phyloP scores from a whole-genome alignment of 2,888 invertebrate species.

The Cataglyphis rosenhaueri region DNA sequence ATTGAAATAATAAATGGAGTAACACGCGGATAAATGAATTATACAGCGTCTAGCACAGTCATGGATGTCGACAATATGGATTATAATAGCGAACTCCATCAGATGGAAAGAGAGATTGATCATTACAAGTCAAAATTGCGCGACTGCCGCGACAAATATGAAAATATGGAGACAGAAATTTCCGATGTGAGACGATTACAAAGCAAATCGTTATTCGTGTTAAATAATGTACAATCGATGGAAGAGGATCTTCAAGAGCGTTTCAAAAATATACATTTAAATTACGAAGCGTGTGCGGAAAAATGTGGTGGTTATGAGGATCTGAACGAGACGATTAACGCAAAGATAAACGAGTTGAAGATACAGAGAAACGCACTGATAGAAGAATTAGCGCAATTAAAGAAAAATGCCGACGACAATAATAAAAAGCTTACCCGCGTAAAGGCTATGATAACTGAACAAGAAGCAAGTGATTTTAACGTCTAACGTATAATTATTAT shows the following conservation, averaged over 20 bases:
- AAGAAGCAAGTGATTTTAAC: constrained; percentile 56
- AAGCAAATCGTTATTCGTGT: constrained; percentile 61
- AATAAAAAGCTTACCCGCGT: constrained; percentile 48
- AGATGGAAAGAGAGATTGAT: constrained; percentile 43
- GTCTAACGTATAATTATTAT: not conserved
- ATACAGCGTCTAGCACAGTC: not conserved
- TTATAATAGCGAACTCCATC: not conserved
- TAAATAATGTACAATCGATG: constrained; percentile 55
- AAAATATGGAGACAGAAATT: constrained; percentile 57
- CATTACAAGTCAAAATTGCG: constrained; percentile 46
- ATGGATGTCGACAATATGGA: not conserved
- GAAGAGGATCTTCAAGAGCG: constrained; percentile 39
- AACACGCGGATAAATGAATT: not conserved
- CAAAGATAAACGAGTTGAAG: constrained; percentile 42
- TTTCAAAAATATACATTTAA: constrained; percentile 60
- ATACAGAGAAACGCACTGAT: constrained; percentile 39
- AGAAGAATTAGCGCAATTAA: constrained; percentile 40
- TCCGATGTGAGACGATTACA: constrained; percentile 49
- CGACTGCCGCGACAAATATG: constrained; percentile 46
- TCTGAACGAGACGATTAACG: constrained; percentile 11
- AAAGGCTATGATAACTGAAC: constrained; percentile 43
- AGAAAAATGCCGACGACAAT: constrained; percentile 48
- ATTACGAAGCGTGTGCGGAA: constrained; percentile 46
- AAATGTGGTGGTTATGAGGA: not conserved
- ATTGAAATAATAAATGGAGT: not conserved